A percentile compares a stretch with the other conserved stretches of the same genome.
Conservation (phyloP, 2,797 vertebrate genomes). For the Xiphophorus birchmanni region DNA sequence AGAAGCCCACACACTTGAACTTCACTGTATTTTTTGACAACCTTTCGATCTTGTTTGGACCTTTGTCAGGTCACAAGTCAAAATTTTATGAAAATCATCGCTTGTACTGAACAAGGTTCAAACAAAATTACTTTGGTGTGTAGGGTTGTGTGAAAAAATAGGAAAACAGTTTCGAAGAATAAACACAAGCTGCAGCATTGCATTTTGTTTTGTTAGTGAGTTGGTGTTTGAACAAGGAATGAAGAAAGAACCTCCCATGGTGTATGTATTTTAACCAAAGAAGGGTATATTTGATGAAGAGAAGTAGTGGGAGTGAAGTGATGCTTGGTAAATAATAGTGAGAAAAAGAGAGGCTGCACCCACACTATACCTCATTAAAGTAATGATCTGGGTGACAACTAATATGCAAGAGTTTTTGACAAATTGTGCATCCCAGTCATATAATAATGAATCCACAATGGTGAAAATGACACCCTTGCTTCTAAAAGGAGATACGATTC, state of each 20-base stretch:
- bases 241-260: not conserved
- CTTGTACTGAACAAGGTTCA: not conserved
- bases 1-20: not conserved
- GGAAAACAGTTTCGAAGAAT: not conserved
- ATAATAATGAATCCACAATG: slow-evolving; percentile 4
- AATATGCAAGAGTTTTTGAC: slow-evolving; percentile 18
- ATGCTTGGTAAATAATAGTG: slow-evolving; percentile 16
- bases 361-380: slow-evolving; percentile 61
- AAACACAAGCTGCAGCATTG: not conserved
- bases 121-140: not conserved
- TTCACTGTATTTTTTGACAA: not conserved
- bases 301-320: slow-evolving; percentile 30
- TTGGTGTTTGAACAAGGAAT: not conserved
- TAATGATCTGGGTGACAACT: slow-evolving; percentile 26
- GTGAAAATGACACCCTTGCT: slow-evolving; percentile 8
- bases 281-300: slow-evolving; percentile 18
- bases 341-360: slow-evolving; percentile 25
- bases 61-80: not conserved
- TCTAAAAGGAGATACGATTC: not conserved
- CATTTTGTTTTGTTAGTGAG: not conserved
- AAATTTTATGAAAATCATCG: not conserved
- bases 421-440: slow-evolving; percentile 16
- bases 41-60: not conserved
- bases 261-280: slow-evolving; percentile 29
- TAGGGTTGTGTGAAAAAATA: not conserved